Evolutionary conservation across 2,888 invertebrate species (phyloP).

Genomic region (Cenopis cana): DNA sequence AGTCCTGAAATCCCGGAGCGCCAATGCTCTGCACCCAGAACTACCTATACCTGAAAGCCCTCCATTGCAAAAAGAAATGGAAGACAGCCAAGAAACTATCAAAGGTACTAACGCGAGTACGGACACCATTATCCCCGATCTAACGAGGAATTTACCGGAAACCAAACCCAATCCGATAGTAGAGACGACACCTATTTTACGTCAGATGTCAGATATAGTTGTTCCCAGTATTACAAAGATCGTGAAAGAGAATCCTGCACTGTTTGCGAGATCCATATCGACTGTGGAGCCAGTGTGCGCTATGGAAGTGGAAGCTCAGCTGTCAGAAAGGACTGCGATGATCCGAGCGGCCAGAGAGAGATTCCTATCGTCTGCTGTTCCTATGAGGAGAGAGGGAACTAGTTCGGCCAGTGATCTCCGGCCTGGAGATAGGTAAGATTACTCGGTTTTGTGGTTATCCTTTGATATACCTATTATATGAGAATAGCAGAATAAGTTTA

Average conservation of each 20-base stretch:
- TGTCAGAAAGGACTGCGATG: slow-evolving; percentile 84
- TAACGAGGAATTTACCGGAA: slow-evolving; percentile 57
- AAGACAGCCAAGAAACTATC: slow-evolving; percentile 71
- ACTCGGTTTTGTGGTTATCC: background rate
- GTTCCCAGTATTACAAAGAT: slow-evolving; percentile 68
- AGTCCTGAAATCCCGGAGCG: slow-evolving; percentile 77
- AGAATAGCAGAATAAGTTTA: background rate
- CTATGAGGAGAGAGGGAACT: slow-evolving; percentile 76
- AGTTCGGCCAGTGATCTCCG: slow-evolving; percentile 77
- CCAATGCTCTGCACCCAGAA: slow-evolving; percentile 75
- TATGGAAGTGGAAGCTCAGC: slow-evolving; percentile 63
- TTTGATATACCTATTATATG: background rate
- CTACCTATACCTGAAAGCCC: slow-evolving; percentile 50
- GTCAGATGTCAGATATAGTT: slow-evolving; percentile 68
- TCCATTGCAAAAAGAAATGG: slow-evolving; percentile 53
- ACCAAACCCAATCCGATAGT: slow-evolving; percentile 48
- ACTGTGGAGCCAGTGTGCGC: slow-evolving; percentile 58
- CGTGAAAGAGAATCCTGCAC: slow-evolving; percentile 61
- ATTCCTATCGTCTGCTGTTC: slow-evolving; percentile 85
- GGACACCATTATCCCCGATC: slow-evolving; percentile 72
- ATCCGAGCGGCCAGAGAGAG: slow-evolving; percentile 89
- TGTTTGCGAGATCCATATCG: slow-evolving; percentile 70
- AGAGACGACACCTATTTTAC: slow-evolving; percentile 58
- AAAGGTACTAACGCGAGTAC: slow-evolving; percentile 64
- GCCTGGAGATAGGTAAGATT: slow-evolving; percentile 71